Evolutionary conservation across 2,113 vertebrate species (phyloP), one percentile per base, ranked within the genome.

Genomic region (Corapipo altera): DNA sequence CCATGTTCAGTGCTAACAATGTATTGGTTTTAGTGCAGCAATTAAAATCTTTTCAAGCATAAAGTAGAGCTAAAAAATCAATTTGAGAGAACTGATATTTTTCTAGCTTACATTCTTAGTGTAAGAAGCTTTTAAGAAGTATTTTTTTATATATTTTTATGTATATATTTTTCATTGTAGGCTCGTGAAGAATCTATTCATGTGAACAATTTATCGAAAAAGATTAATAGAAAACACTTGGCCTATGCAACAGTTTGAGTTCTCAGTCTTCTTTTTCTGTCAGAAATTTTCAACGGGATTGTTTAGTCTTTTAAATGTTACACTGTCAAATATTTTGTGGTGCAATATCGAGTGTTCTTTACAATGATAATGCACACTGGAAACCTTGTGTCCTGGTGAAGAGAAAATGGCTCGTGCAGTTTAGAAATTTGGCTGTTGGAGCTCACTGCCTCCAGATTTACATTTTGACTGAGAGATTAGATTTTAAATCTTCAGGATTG

Each of bases 291-390:
- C 41, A 18, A 59, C 57, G 30, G 44, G 15, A 62, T 7, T 57
- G 15, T 73, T 94, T 78, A 23, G 11, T 73, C 52, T 89, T 93
- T 62, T 33, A 57, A 70, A 35, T 19, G 11, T 57, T 55, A 19
- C 23, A 5, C 16, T 66, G 28, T 77, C 39, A 51, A 26, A 41
- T 22, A n/a, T 67, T 37, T 72, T 71, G 15, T 58, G 6, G 19
- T 88, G 65, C 64, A 21, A 51, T 83, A 55, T 48, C 17, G 23
- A 69, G 23, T 33, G 24, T 75, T 89, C 15, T 77, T 55, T 62
- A 39, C 9, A 52, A 5, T 1, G 5, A 1, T 65, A 30, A 12
- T 4, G 26, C 24, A 8, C 20, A 2, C 27, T 41, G 48, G 46
- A 86, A 79, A 49, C 24, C 20, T 72, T 64, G 11, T 7, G 1